Percentiles rank a stretch among this genome's conserved stretches.
Conservation (phyloP, 2,888 invertebrate genomes). For the Pyralis farinalis region DNA sequence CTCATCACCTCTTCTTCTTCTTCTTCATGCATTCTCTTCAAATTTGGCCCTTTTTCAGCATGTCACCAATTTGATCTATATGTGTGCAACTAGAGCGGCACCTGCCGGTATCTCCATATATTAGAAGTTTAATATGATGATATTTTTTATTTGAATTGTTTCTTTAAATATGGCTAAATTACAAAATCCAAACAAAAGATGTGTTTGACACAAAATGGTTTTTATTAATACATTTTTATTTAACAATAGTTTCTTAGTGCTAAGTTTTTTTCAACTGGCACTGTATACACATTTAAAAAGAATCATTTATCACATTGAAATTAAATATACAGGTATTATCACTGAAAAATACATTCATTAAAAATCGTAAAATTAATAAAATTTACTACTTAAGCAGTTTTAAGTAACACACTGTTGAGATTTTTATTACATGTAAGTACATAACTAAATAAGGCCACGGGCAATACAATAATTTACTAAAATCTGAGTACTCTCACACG, state of each 20-base stretch:
- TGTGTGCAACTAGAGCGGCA: no score
- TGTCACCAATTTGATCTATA: no score
- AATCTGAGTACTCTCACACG: background rate
- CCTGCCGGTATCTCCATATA: no score
- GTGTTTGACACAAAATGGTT: conserved; percentile 41
- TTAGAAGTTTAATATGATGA: no score
- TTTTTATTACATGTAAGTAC: conserved; percentile 24
- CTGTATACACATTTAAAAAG: conserved; percentile 34
- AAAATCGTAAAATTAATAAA: background rate
- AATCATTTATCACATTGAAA: conserved; percentile 48
- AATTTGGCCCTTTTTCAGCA: no score
- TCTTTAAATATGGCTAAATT: no score
- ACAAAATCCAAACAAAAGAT: conserved; percentile 20
- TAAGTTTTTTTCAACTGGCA: conserved; percentile 39
- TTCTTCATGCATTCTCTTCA: no score
- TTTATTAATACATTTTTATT: conserved; percentile 39
- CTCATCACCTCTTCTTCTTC: no score
- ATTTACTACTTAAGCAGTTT: conserved; percentile 8
- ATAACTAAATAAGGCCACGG: conserved; percentile 10
- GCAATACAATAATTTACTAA: background rate
- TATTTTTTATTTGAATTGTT: no score
- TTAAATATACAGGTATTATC: conserved; percentile 32
- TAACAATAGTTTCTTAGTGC: conserved; percentile 51
- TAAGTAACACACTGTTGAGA: conserved; percentile 22
- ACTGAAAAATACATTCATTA: conserved; percentile 28